Percentiles rank a stretch among this genome's conserved stretches.
Conservation (phyloP, 2,113 vertebrate genomes). For the Euleptes europaea region DNA sequence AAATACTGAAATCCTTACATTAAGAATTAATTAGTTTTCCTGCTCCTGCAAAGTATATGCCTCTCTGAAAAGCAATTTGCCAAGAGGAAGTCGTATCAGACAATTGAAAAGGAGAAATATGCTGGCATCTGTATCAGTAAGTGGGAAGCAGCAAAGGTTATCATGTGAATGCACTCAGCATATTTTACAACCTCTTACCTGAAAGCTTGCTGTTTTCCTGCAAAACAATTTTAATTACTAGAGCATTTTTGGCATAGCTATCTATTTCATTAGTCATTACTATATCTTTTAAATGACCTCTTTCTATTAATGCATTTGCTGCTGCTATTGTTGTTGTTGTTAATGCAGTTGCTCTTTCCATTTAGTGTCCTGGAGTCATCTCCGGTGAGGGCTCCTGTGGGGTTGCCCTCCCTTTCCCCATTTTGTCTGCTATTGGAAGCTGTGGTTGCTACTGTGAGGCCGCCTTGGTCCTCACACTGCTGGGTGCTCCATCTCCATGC, state of each 20-base stretch:
- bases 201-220: neutral
- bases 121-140: neutral
- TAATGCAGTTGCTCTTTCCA: conserved; percentile 44
- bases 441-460: no score
- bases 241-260: conserved; percentile 50
- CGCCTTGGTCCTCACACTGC: no score
- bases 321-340: conserved; percentile 54
- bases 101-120: neutral
- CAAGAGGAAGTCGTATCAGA: neutral
- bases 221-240: conserved; percentile 25
- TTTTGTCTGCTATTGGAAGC: no score
- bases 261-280: conserved; percentile 49
- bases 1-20: neutral
- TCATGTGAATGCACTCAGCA: neutral
- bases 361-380: neutral
- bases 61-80: neutral
- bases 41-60: neutral
- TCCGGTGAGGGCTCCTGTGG: no score
- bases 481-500: no score
- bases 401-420: no score
- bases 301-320: conserved; percentile 50
- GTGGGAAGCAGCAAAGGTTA: neutral
- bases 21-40: neutral
- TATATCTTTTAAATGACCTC: conserved; percentile 34
- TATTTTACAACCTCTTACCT: conserved; percentile 5